Percentiles rank a stretch among this genome's conserved stretches.
These are phyloP conservation scores for Troides oblongomaculatus DNA, from an alignment of 2,888 invertebrate species.

Conservation along the genomic window DNA sequence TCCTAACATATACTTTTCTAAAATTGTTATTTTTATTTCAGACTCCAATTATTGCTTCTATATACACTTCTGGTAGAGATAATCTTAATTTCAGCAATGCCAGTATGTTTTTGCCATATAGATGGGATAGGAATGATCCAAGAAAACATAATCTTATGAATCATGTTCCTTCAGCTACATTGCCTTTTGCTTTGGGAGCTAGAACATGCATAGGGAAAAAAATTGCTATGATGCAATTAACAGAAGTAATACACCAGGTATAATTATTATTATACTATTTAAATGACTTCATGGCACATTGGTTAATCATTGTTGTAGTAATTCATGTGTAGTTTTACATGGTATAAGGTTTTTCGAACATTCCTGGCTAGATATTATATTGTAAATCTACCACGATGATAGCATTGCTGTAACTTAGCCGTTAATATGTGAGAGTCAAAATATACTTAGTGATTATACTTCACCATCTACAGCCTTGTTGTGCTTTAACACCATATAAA, in stretches of 20 bases:
- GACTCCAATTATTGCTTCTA: conserved; percentile 90
- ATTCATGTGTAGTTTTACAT: too few species aligned
- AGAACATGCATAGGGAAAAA: conserved; percentile 91
- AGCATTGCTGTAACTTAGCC: too few species aligned
- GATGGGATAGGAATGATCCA: conserved; percentile 84
- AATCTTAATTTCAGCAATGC: conserved; percentile 84
- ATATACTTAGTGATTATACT: too few species aligned
- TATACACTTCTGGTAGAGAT: conserved; percentile 91
- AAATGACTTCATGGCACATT: too few species aligned
- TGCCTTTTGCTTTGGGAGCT: conserved; percentile 91
- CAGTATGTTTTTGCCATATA: conserved; percentile 84
- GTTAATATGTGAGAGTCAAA: too few species aligned
- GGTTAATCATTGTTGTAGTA: too few species aligned
- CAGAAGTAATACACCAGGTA: conserved; percentile 84
- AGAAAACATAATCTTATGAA: conserved; percentile 64
- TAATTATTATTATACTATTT: conserved; percentile 27
- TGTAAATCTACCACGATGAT: too few species aligned
- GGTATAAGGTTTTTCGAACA: too few species aligned
- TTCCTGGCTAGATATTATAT: too few species aligned
- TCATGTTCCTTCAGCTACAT: conserved; percentile 82
- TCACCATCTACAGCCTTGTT: too few species aligned
- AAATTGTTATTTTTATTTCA: conserved; percentile 54
- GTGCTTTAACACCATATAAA: too few species aligned
- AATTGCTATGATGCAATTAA: conserved; percentile 88
- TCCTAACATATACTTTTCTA: conserved; percentile 6